These are phyloP conservation scores for Stegodyphus dumicola DNA, from an alignment of 1,140 invertebrate genomes.

Conservation along the genomic window DNA sequence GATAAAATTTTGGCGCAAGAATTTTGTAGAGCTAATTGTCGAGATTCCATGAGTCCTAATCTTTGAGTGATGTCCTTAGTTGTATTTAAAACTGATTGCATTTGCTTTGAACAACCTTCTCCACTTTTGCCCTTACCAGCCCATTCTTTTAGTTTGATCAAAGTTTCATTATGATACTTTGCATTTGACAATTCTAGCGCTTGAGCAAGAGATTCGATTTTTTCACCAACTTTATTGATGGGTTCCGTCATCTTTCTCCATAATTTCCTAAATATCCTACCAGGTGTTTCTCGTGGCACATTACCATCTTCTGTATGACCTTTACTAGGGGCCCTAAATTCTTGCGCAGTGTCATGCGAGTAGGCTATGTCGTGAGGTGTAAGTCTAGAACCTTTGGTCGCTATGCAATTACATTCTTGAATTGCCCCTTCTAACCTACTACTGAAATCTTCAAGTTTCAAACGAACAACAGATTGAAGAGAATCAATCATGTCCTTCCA, in stretches of 20 bases:
- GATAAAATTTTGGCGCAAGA: conserved; percentile 22
- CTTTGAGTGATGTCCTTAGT: conserved; percentile 28
- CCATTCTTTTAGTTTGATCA: conserved; percentile 28
- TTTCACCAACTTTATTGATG: conserved; percentile 49
- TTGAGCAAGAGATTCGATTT: conserved; percentile 38
- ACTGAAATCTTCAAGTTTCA: conserved; percentile 39
- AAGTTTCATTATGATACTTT: conserved; percentile 30
- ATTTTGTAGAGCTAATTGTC: conserved; percentile 24
- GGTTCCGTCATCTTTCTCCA: conserved; percentile 61
- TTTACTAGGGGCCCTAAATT: neutral
- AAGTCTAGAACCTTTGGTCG: neutral
- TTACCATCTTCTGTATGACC: neutral
- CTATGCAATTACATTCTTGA: conserved; percentile 16
- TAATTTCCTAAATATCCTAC: conserved; percentile 57
- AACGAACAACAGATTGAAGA: conserved; percentile 9
- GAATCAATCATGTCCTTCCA: conserved; percentile 38
- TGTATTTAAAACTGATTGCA: conserved; percentile 19
- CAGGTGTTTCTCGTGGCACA: conserved; percentile 33
- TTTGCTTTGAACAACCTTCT: conserved; percentile 38
- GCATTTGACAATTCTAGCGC: neutral
- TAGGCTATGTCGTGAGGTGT: conserved; percentile 37
- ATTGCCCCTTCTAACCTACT: conserved; percentile 9
- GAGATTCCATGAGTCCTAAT: conserved; percentile 34
- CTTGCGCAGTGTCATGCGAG: conserved; percentile 27
- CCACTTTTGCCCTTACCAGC: conserved; percentile 25